Percentiles rank a stretch among this genome's conserved stretches.
These are phyloP conservation scores for Holothuria glaberrima DNA, from an alignment of 35 echinoderm and acorn worm species.

Conservation along the genomic window DNA sequence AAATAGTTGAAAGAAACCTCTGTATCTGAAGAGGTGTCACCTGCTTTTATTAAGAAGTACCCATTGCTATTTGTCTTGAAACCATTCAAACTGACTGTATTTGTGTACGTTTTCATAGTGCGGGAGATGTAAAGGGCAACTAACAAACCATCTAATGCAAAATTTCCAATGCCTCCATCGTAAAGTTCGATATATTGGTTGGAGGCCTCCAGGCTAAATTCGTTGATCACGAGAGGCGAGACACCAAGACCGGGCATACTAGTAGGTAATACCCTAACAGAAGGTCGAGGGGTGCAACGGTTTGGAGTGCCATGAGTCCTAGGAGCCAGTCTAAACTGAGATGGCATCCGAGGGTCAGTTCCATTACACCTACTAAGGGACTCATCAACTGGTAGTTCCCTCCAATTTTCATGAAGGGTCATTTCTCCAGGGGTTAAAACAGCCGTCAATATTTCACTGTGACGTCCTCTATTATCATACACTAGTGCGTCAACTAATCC, in stretches of 20 bases:
- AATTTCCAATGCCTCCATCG: constrained; percentile 81
- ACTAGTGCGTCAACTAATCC: constrained; percentile 90
- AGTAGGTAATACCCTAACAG: not conserved
- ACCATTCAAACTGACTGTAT: constrained; percentile 59
- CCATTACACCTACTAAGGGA: constrained; percentile 85
- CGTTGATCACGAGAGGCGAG: constrained; percentile 78
- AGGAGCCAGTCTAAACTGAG: constrained; percentile 49
- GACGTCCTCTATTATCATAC: constrained; percentile 66
- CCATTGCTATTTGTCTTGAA: constrained; percentile 70
- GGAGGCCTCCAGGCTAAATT: constrained; percentile 67
- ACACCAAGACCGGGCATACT: not conserved
- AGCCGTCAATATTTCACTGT: constrained; percentile 52
- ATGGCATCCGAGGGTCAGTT: constrained; percentile 58
- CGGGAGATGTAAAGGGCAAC: constrained; percentile 66
- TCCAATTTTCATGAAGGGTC: constrained; percentile 75
- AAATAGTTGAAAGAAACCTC: constrained; percentile 11
- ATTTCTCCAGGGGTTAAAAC: constrained; percentile 75
- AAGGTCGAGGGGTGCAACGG: constrained; percentile 21
- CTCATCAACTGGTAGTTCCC: constrained; percentile 65
- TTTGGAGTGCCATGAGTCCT: constrained; percentile 64
- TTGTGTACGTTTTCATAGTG: constrained; percentile 38
- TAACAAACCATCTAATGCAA: constrained; percentile 58
- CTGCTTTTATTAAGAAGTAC: constrained; percentile 69
- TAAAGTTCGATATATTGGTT: constrained; percentile 80
- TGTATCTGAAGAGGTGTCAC: constrained; percentile 48